A percentile compares a stretch with the other conserved stretches of the same genome.
phyloP scores from a whole-genome alignment of 2,113 vertebrate genomes.

The Telmatochromis sp. region DNA sequence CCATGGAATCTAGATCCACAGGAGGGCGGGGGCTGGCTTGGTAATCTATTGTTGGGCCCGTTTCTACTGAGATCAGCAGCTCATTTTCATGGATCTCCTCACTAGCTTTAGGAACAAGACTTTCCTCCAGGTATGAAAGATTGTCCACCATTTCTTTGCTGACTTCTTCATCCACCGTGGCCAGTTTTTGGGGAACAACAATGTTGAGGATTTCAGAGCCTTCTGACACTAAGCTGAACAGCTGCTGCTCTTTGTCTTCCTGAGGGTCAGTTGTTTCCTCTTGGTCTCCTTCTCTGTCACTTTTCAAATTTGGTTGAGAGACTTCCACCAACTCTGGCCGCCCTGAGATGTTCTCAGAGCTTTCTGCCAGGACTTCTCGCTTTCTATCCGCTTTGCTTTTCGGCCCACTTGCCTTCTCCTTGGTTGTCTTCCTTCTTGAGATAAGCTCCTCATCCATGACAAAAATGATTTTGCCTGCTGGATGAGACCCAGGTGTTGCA shows the following conservation, averaged over 20 bases:
- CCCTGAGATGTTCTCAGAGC: conserved; percentile 23
- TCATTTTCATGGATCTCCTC: conserved; percentile 13
- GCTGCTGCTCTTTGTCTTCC: conserved; percentile 70
- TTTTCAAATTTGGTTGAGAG: conserved; percentile 59
- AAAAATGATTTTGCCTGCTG: conserved; percentile 82
- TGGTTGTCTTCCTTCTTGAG: conserved; percentile 62
- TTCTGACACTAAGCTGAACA: conserved; percentile 86
- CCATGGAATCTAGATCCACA: not conserved
- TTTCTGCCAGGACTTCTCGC: not conserved
- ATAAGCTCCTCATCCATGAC: conserved; percentile 84
- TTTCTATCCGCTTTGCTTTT: not conserved
- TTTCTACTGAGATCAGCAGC: not conserved
- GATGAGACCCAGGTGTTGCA: conserved; percentile 49
- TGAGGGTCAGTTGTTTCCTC: not conserved
- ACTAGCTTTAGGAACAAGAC: conserved; percentile 57
- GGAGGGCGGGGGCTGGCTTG: not conserved
- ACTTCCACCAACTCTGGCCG: conserved; percentile 63
- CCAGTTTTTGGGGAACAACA: conserved; percentile 76
- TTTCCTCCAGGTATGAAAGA: conserved; percentile 81
- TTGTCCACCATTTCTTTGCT: conserved; percentile 81
- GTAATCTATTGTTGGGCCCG: not conserved
- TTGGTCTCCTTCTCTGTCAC: conserved; percentile 8
- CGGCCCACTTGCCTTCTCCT: conserved; percentile 49
- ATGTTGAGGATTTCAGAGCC: conserved; percentile 91
- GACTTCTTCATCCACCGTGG: conserved; percentile 84